Evolutionary conservation across 2,888 invertebrate species (phyloP).

Genomic region (Cephalotes varians): DNA sequence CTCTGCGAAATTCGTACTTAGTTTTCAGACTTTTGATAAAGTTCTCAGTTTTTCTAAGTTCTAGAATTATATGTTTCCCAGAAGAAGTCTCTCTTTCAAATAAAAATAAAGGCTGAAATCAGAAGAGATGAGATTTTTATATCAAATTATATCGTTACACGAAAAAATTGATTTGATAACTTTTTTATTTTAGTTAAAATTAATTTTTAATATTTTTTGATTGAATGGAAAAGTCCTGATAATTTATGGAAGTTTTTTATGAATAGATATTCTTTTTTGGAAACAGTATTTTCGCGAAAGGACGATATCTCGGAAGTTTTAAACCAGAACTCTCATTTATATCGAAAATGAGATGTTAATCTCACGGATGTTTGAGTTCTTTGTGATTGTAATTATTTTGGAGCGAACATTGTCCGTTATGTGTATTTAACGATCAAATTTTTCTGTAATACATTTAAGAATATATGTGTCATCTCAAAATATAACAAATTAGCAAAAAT

Average conservation of each 20-base stretch:
- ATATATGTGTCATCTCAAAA: no score
- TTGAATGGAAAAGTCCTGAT: not conserved
- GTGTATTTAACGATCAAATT: not conserved
- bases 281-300: not conserved
- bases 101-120: not conserved
- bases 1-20: not conserved
- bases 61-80: not conserved
- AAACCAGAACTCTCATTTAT: not conserved
- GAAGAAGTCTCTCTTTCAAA: not conserved
- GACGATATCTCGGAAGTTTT: not conserved
- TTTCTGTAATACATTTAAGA: not conserved
- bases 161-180: not conserved
- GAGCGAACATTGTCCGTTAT: not conserved
- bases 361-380: not conserved
- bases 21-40: not conserved
- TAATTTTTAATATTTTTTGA: not conserved
- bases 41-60: not conserved
- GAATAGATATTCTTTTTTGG: not conserved
- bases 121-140: not conserved
- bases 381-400: not conserved
- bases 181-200: not conserved
- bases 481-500: no score
- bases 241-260: not conserved
- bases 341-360: not conserved
- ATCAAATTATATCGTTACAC: not conserved